Evolutionary conservation across 2,797 vertebrate genomes (phyloP), one percentile per base, ranked within the genome.

Genomic region (Pangasius djambal): DNA sequence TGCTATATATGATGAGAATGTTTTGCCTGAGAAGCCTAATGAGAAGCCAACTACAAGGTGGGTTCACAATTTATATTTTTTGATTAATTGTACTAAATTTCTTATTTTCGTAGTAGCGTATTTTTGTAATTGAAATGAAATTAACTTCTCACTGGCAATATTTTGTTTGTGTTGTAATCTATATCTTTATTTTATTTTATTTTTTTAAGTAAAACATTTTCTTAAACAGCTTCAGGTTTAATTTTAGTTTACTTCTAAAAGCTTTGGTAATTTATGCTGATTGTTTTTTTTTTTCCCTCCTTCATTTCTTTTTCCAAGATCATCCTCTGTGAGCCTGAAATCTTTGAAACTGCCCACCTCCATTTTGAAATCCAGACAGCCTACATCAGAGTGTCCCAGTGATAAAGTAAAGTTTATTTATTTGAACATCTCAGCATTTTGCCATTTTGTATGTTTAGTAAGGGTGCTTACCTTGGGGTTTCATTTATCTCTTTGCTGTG

Each of bases 271-370:
- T n/a, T 79, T 55, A 34, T 55, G n/a, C 0, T 12, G 31, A 81
- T 59, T 59, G 15, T 63, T 9, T 20, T 31, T 74, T 67, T 12
- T 50, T 40, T 3, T 40, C 2, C 3, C 40, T 40, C 2, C 2
- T 40, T 40, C 2, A 0, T 40, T 40, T 40, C 37, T 40, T 40
- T 40, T 7, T 0, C 40, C 44, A 4, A 91, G 91, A 22, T 55
- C 88, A 16, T 89, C 78, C 1, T 86, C 89, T 6, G 3, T 16
- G 1, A 89, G 34, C 22, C 87, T 75, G 20, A 83, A 69, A 0
- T 85, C 90, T 67, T 61, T 91, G 65, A 91, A 90, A 83, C 88
- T 92, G 3, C 90, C 90, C 52, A 70, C 65, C 1, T 81, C 63
- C 18, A 90, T 86, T 88, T 85, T 91, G 37, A 92, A 89, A 88